These are phyloP conservation scores for Schlechtendalia chinensis DNA, from an alignment of 1,140 invertebrate species.

Conservation along the genomic window DNA sequence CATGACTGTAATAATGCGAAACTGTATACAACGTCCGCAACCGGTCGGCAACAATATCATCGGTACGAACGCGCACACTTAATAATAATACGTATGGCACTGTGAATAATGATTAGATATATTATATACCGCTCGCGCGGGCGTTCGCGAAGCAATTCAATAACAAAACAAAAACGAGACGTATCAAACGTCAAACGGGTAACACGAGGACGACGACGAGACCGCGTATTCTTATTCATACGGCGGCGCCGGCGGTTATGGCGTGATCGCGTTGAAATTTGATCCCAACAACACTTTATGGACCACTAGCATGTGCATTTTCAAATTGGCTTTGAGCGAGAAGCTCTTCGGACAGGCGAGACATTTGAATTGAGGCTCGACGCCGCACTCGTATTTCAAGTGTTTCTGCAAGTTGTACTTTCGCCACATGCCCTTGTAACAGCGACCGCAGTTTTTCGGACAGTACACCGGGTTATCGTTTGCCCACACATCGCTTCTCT, in stretches of 20 bases:
- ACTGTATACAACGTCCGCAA: too few relatives aligned
- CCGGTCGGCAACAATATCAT: too few relatives aligned
- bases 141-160: too few relatives aligned
- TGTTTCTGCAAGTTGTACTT: slow-evolving; percentile 58
- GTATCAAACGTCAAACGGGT: too few relatives aligned
- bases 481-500: background rate
- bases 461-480: slow-evolving; percentile 50
- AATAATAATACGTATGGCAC: too few relatives aligned
- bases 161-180: too few relatives aligned
- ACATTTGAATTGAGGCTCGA: slow-evolving; percentile 60
- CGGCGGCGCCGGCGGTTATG: background rate
- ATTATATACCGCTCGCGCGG: too few relatives aligned
- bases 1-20: too few relatives aligned
- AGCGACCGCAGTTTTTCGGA: slow-evolving; percentile 52
- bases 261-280: background rate
- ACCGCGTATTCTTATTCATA: too few relatives aligned
- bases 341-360: slow-evolving; percentile 57
- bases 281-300: slow-evolving; percentile 46
- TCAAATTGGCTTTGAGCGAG: slow-evolving; percentile 56
- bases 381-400: slow-evolving; percentile 61
- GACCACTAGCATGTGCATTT: slow-evolving; percentile 53
- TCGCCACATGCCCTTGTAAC: slow-evolving; percentile 55
- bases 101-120: too few relatives aligned
- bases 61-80: too few relatives aligned
- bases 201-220: background rate